A percentile compares a stretch with the other conserved stretches of the same genome.
Conservation (phyloP, 2,113 vertebrate species). For the Mormyrus lacerda region DNA sequence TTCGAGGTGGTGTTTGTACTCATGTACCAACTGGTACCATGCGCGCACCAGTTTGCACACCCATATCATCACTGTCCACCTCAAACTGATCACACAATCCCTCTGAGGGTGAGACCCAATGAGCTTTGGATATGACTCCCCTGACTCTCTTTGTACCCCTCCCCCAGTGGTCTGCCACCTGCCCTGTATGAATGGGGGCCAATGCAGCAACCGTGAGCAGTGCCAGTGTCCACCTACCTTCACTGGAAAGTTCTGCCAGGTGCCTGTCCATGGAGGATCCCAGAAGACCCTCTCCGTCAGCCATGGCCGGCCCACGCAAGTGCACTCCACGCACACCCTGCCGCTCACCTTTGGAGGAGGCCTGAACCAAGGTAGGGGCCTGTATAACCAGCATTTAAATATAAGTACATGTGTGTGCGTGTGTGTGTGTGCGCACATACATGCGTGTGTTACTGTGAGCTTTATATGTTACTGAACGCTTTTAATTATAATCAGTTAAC, state of each 20-base stretch:
- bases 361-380: constrained; percentile 76
- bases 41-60: neutral
- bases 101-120: neutral
- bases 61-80: neutral
- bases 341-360: constrained; percentile 84
- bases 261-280: constrained; percentile 63
- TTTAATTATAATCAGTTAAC: neutral
- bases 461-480: neutral
- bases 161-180: constrained; percentile 92
- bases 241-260: constrained; percentile 94
- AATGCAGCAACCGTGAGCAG: constrained; percentile 87
- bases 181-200: constrained; percentile 94
- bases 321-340: constrained; percentile 92
- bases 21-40: neutral
- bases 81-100: neutral
- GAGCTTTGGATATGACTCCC: neutral
- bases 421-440: neutral
- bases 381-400: neutral
- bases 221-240: constrained; percentile 93
- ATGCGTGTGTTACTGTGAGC: neutral
- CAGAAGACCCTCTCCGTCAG: constrained; percentile 37
- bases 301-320: constrained; percentile 64
- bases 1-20: neutral
- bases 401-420: neutral
- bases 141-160: constrained; percentile 21